A percentile compares a stretch with the other conserved stretches of the same genome.
phyloP scores from a whole-genome alignment of 1,140 invertebrate species.

The Leptinotarsa lineolata region DNA sequence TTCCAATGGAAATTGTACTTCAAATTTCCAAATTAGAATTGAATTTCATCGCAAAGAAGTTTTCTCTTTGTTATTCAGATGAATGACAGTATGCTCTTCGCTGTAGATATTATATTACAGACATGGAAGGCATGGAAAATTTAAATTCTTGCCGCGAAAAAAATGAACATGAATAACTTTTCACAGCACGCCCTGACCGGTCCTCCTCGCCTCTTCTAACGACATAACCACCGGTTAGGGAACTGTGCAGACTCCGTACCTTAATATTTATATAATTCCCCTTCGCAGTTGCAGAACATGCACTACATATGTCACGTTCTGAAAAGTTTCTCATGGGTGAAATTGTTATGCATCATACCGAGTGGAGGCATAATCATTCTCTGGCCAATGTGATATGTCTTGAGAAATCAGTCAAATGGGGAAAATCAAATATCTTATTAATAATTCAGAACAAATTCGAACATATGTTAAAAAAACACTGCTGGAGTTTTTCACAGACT shows the following conservation, averaged over 20 bases:
- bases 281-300: not conserved
- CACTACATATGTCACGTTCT: slow-evolving; percentile 8
- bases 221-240: slow-evolving; percentile 7
- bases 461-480: no score
- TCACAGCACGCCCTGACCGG: not conserved
- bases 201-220: not conserved
- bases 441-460: no score
- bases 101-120: not conserved
- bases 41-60: no score
- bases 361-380: not conserved
- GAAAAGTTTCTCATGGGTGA: not conserved
- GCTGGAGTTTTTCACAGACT: no score
- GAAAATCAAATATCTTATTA: no score
- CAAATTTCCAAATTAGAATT: no score
- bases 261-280: slow-evolving; percentile 3
- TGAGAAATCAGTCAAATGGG: no score
- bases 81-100: not conserved
- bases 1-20: no score
- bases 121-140: not conserved
- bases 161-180: slow-evolving; percentile 4
- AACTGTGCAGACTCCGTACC: not conserved
- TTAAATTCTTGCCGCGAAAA: not conserved
- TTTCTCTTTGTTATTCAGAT: not conserved
- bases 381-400: no score
- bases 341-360: not conserved